These are phyloP conservation scores for Xestia sexstrigata DNA, from an alignment of 2,888 invertebrate genomes.

Conservation along the genomic window DNA sequence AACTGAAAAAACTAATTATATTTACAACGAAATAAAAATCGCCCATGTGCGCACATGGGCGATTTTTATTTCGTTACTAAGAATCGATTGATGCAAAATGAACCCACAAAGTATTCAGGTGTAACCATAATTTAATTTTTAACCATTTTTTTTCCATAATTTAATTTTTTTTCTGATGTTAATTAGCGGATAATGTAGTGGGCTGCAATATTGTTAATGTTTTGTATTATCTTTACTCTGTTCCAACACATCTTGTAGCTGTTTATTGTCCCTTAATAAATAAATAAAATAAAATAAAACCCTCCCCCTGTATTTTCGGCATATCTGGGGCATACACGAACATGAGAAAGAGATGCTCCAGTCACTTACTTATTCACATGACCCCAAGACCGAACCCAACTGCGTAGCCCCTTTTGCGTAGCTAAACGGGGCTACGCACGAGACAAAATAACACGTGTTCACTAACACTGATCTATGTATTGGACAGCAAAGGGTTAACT, in stretches of 20 bases:
- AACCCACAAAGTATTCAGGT: background rate
- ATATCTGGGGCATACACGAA: background rate
- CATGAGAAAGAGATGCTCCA: background rate
- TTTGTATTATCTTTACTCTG: no score
- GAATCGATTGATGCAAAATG: background rate
- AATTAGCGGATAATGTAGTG: no score
- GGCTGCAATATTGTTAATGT: no score
- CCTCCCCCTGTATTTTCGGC: background rate
- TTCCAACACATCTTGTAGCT: no score
- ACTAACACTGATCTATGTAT: background rate
- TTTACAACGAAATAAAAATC: background rate
- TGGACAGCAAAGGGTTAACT: background rate
- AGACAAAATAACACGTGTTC: conserved; percentile 4
- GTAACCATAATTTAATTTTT: no score
- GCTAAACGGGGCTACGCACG: background rate
- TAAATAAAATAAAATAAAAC: no score
- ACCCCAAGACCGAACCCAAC: conserved; percentile 21
- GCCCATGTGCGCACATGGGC: no score
- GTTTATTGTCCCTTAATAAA: no score
- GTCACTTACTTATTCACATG: conserved; percentile 38
- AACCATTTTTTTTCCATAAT: no score
- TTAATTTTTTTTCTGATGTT: no score
- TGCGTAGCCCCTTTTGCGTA: background rate
- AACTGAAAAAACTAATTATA: background rate
- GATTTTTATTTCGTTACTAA: no score